Conservation (phyloP, 2,888 invertebrate genomes). For the Synanthedon formicaeformis region DNA sequence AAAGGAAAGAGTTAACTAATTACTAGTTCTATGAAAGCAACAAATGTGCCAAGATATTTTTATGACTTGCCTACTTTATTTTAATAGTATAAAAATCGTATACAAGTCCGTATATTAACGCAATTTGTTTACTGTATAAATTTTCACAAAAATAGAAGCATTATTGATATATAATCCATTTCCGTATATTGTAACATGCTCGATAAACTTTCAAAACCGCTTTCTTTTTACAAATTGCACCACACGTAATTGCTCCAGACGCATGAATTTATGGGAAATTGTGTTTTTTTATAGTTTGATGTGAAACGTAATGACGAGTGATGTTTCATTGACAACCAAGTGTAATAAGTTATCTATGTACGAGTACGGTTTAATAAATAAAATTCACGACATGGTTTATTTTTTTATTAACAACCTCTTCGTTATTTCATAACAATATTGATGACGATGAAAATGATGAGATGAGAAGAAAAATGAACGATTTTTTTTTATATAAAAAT, state of each 20-base stretch:
- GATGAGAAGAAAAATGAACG: background rate
- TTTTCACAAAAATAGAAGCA: too few relatives aligned
- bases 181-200: background rate
- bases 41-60: too few relatives aligned
- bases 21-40: too few relatives aligned
- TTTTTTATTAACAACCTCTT: background rate
- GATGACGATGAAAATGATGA: slow-evolving; percentile 3
- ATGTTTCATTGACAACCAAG: background rate
- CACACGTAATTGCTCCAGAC: background rate
- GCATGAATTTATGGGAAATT: background rate
- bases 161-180: background rate
- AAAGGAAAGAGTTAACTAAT: too few relatives aligned
- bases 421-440: background rate
- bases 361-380: background rate
- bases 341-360: background rate
- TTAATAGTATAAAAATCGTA: too few relatives aligned
- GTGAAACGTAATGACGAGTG: background rate
- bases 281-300: background rate
- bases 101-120: too few relatives aligned
- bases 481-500: background rate
- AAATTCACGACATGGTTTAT: background rate
- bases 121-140: too few relatives aligned
- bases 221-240: background rate
- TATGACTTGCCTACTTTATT: too few relatives aligned
- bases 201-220: background rate